Conservation (phyloP, 1,140 invertebrate genomes). For the Zaprionus capensis region DNA sequence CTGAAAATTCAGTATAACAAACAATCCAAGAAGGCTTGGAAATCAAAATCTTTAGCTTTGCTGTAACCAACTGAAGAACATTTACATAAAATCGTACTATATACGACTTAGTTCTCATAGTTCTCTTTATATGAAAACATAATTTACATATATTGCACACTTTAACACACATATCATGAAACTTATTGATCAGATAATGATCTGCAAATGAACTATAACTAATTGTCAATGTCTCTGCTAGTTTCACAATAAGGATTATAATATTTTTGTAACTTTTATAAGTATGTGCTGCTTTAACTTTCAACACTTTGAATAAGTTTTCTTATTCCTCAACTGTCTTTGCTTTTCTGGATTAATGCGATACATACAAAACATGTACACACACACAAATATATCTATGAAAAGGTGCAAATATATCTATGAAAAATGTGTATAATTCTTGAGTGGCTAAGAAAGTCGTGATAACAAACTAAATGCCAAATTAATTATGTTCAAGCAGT, state of each 20-base stretch:
- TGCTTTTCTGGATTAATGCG: conserved; percentile 33
- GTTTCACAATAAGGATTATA: no score
- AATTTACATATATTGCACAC: no score
- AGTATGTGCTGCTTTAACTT: neutral
- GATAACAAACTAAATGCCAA: neutral
- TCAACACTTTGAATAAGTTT: neutral
- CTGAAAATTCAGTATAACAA: neutral
- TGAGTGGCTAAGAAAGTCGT: neutral
- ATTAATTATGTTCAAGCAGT: neutral
- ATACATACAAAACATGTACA: conserved; percentile 38
- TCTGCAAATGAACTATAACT: no score
- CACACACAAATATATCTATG: neutral
- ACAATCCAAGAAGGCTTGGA: neutral
- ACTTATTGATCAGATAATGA: no score
- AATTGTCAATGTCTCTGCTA: neutral
- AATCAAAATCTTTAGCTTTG: neutral
- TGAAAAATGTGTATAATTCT: neutral
- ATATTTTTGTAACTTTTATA: neutral
- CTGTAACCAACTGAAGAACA: neutral
- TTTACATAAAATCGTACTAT: no score
- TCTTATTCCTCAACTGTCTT: neutral
- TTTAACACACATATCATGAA: no score
- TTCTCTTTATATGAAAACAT: no score
- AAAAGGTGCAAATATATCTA: conserved; percentile 1
- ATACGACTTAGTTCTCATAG: no score